Conservation (phyloP, 1,140 invertebrate genomes). For the Atta colombica region DNA sequence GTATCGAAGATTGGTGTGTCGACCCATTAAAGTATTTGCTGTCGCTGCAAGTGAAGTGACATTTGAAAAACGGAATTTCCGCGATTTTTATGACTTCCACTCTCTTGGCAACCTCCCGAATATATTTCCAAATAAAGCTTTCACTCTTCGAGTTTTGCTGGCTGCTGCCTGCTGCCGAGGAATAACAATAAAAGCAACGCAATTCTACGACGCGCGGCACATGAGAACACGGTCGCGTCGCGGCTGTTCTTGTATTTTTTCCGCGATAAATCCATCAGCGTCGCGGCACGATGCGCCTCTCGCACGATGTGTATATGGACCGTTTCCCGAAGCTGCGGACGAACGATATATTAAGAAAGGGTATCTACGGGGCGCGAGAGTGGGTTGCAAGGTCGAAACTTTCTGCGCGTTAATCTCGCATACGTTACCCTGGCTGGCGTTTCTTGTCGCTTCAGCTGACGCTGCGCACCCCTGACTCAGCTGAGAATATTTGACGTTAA, state of each 20-base stretch:
- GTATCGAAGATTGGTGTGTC: constrained; percentile 17
- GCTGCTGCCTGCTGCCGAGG: not conserved
- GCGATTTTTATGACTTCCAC: constrained; percentile 38
- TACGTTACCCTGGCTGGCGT: not conserved
- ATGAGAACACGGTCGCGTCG: not conserved
- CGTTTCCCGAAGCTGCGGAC: constrained; percentile 8
- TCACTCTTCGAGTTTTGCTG: not conserved
- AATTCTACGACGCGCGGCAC: constrained; percentile 4
- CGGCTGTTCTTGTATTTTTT: constrained; percentile 33
- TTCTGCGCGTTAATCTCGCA: constrained; percentile 49
- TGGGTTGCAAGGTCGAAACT: constrained; percentile 26
- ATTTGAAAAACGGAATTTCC: constrained; percentile 37
- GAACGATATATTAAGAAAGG: constrained; percentile 47
- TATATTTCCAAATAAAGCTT: constrained; percentile 46
- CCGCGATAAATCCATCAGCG: constrained; percentile 51
- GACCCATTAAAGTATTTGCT: constrained; percentile 46
- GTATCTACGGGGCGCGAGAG: not conserved
- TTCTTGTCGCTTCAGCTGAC: constrained; percentile 40
- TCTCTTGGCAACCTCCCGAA: constrained; percentile 26
- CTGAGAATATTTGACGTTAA: constrained; percentile 49
- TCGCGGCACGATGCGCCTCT: not conserved
- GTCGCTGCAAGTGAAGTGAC: constrained; percentile 15
- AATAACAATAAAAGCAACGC: constrained; percentile 27
- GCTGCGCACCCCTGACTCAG: not conserved
- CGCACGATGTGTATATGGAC: not conserved